These are phyloP conservation scores for Natrix natrix DNA, from an alignment of 2,797 vertebrate species.

Conservation along the genomic window DNA sequence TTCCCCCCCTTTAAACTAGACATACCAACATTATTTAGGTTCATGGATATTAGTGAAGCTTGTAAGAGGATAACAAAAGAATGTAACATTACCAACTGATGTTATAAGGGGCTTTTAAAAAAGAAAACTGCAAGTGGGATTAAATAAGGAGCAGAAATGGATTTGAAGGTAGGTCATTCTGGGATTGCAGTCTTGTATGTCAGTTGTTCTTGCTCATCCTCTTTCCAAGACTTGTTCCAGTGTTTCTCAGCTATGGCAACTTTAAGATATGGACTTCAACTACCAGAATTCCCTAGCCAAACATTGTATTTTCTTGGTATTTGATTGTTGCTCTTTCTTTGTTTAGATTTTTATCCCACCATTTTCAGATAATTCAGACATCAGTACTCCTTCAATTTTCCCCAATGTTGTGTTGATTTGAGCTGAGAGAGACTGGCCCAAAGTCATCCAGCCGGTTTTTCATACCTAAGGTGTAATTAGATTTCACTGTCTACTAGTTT, in stretches of 20 bases:
- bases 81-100: not conserved
- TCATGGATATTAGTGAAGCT: slow-evolving; percentile 6
- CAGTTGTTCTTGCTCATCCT: not conserved
- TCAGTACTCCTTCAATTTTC: not conserved
- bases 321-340: not conserved
- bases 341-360: not conserved
- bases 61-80: not conserved
- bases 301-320: not conserved
- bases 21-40: slow-evolving; percentile 15
- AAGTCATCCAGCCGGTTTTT: not conserved
- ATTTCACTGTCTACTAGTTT: not conserved
- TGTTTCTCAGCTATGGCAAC: not conserved
- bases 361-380: not conserved
- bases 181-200: not conserved
- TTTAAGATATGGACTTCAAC: not conserved
- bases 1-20: not conserved
- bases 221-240: not conserved
- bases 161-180: not conserved
- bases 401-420: not conserved
- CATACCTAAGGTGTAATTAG: not conserved
- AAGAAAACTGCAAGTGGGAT: not conserved
- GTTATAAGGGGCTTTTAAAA: not conserved
- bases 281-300: not conserved
- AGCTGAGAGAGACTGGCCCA: not conserved
- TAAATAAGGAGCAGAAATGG: not conserved